Percentiles rank a stretch among this genome's conserved stretches.
These are phyloP conservation scores for Nannobrachium achirus DNA, from an alignment of 2,113 vertebrate species.

Conservation along the genomic window DNA sequence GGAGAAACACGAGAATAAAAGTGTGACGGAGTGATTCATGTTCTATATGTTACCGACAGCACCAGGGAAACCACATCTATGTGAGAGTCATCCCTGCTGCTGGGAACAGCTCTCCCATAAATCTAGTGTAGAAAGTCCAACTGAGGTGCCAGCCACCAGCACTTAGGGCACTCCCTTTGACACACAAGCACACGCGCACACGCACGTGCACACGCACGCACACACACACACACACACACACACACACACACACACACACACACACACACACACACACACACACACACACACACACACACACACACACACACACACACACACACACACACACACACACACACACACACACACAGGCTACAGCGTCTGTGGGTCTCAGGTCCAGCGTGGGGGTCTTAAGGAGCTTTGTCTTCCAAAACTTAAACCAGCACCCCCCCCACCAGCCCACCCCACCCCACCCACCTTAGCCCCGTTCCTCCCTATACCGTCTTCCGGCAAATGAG, in stretches of 20 bases:
- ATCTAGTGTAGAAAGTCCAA: not conserved
- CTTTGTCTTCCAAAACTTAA: conserved; percentile 44
- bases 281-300: not conserved
- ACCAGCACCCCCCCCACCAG: not conserved
- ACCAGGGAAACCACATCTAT: not conserved
- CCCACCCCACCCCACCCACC: not conserved
- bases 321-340: conserved; percentile 13
- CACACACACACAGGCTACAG: conserved; percentile 23
- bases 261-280: not conserved
- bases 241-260: not conserved
- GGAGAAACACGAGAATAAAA: not conserved
- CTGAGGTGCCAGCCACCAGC: not conserved
- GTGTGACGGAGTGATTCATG: too few species aligned
- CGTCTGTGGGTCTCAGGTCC: conserved; percentile 41
- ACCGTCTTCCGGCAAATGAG: conserved; percentile 18
- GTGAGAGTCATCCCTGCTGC: not conserved
- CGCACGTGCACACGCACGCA: not conserved
- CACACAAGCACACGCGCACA: not conserved
- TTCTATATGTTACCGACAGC: too few species aligned
- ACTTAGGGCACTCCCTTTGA: too few species aligned
- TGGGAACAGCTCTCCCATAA: not conserved
- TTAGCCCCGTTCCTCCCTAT: not conserved
- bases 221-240: not conserved
- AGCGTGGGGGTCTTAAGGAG: conserved; percentile 37
- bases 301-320: conserved; percentile 22